A percentile compares a stretch with the other conserved stretches of the same genome.
Conservation (phyloP, 2,797 vertebrate species). For the Amphiprion clarkii region DNA sequence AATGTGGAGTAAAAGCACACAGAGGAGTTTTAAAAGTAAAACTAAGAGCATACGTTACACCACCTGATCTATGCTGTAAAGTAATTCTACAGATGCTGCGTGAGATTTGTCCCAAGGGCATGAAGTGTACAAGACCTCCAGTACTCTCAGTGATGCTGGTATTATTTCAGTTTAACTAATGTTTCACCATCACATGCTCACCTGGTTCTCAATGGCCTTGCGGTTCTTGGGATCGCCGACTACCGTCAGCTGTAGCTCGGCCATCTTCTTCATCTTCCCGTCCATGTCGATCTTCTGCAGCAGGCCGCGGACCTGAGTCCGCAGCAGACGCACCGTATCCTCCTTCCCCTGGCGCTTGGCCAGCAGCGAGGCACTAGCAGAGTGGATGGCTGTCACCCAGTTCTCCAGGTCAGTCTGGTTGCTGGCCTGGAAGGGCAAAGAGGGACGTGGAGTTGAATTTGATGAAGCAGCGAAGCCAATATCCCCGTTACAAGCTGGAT, state of each 20-base stretch:
- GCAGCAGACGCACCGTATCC: constrained; percentile 91
- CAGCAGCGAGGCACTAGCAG: constrained; percentile 94
- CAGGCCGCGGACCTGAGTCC: constrained; percentile 89
- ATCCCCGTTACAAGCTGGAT: constrained; percentile 8
- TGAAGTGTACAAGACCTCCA: not conserved
- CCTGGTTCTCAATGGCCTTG: constrained; percentile 97
- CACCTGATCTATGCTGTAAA: constrained; percentile 1
- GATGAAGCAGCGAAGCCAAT: constrained; percentile 18
- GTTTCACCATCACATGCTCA: constrained; percentile 43
- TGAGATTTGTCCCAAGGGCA: constrained; percentile 7
- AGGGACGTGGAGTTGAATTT: constrained; percentile 15
- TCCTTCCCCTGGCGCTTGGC: constrained; percentile 96
- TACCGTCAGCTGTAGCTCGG: constrained; percentile 92
- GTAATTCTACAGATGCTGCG: not conserved
- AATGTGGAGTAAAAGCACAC: constrained; percentile 4
- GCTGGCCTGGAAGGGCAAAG: constrained; percentile 84
- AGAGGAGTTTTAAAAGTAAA: constrained; percentile 12
- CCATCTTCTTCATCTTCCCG: constrained; percentile 98
- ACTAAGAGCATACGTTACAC: not conserved
- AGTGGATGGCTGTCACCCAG: constrained; percentile 96
- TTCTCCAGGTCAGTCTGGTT: constrained; percentile 97
- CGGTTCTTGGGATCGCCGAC: constrained; percentile 93
- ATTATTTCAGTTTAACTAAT: not conserved
- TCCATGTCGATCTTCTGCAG: constrained; percentile 97
- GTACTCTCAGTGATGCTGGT: not conserved